Conservation (phyloP, 2,797 vertebrate species). For the Heliangelus exortis region DNA sequence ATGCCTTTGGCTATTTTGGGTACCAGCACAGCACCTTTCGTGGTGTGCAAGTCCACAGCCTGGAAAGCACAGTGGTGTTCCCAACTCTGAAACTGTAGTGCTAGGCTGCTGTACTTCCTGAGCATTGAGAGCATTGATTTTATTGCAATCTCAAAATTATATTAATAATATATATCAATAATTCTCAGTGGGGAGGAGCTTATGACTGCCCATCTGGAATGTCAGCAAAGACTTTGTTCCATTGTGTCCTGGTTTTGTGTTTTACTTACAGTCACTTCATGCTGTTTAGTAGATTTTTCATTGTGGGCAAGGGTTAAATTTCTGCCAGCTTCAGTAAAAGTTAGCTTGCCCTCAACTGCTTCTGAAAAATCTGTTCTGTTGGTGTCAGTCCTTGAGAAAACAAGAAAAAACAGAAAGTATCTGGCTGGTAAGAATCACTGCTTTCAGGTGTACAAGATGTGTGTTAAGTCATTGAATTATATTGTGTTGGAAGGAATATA, state of each 20-base stretch:
- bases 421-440: background rate
- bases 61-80: background rate
- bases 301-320: background rate
- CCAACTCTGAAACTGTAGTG: background rate
- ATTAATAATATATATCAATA: background rate
- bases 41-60: background rate
- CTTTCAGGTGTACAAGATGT: conserved; percentile 12
- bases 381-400: background rate
- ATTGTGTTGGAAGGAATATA: background rate
- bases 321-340: background rate
- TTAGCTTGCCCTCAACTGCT: background rate
- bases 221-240: background rate
- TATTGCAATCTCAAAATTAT: background rate
- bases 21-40: background rate
- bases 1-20: background rate
- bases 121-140: background rate
- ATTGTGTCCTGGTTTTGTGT: background rate
- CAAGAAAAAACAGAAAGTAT: background rate
- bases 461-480: background rate
- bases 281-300: background rate
- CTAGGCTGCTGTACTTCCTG: background rate
- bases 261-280: background rate
- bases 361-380: background rate
- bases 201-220: background rate
- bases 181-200: background rate